These are phyloP conservation scores for Rosalia funebris DNA, from an alignment of 2,888 invertebrate genomes.

Conservation along the genomic window DNA sequence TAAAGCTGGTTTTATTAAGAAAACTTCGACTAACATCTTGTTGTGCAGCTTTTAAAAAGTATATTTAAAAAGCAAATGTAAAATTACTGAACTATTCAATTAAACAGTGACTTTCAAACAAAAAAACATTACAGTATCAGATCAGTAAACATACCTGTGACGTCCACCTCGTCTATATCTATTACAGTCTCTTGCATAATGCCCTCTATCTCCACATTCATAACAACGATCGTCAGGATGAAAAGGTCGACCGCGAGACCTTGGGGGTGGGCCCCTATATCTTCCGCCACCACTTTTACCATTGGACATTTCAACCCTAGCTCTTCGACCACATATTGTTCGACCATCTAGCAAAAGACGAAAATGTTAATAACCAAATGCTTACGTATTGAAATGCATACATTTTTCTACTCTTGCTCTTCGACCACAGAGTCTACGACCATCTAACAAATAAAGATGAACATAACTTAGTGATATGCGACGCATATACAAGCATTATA, in stretches of 20 bases:
- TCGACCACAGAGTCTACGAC: slow-evolving; percentile 41
- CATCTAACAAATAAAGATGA: slow-evolving; percentile 42
- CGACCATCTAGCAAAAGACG: slow-evolving; percentile 72
- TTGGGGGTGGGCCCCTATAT: slow-evolving; percentile 69
- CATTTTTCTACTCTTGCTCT: slow-evolving; percentile 43
- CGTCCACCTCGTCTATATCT: slow-evolving; percentile 72
- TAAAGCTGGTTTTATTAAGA: slow-evolving; percentile 6
- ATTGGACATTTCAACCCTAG: slow-evolving; percentile 92
- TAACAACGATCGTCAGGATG: slow-evolving; percentile 94
- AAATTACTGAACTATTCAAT: slow-evolving; percentile 1
- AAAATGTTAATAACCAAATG: slow-evolving; percentile 32
- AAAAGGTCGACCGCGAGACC: slow-evolving; percentile 76
- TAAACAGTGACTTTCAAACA: slow-evolving; percentile 1
- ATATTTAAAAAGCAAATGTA: slow-evolving; percentile 14
- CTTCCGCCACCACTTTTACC: slow-evolving; percentile 74
- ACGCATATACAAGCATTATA: slow-evolving; percentile 16
- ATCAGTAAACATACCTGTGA: slow-evolving; percentile 59
- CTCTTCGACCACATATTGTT: slow-evolving; percentile 88
- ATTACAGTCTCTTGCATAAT: slow-evolving; percentile 91
- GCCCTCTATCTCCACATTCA: slow-evolving; percentile 93
- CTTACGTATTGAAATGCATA: slow-evolving; percentile 35
- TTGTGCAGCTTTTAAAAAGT: slow-evolving; percentile 34
- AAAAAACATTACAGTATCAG: not conserved
- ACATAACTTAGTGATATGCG: slow-evolving; percentile 34
- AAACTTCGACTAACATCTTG: slow-evolving; percentile 26